phyloP scores from a whole-genome alignment of 1,140 invertebrate species.

The Meteorus sp. region DNA sequence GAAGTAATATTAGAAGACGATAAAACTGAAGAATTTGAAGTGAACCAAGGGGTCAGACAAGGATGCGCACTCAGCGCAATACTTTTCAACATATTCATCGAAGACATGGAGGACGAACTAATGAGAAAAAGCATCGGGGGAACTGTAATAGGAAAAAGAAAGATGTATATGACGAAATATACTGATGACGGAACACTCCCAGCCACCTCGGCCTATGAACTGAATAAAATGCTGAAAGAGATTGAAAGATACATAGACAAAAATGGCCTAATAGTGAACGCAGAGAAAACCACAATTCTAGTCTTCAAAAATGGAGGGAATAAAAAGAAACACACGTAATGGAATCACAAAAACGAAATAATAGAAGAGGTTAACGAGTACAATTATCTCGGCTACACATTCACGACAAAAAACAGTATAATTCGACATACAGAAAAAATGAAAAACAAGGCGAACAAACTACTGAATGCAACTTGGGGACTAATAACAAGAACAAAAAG shows the following conservation, averaged over 20 bases:
- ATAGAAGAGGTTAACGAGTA: slow-evolving; percentile 14
- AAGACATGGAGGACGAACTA: slow-evolving; percentile 19
- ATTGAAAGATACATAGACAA: slow-evolving; percentile 9
- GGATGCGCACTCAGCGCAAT: slow-evolving; percentile 14
- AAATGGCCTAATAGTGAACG: slow-evolving; percentile 12
- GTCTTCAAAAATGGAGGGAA: slow-evolving; percentile 17
- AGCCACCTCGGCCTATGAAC: background rate
- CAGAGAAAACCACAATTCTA: slow-evolving; percentile 16
- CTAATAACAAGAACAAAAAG: background rate
- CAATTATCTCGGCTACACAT: slow-evolving; percentile 12
- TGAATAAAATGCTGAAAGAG: slow-evolving; percentile 18
- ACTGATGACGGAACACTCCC: slow-evolving; percentile 21
- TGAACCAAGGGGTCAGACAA: slow-evolving; percentile 13
- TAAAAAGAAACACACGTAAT: background rate
- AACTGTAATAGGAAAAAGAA: slow-evolving; percentile 6
- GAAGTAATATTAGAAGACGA: background rate
- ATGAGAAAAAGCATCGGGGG: slow-evolving; percentile 10
- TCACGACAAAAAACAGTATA: background rate
- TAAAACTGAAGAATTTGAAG: slow-evolving; percentile 13
- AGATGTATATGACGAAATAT: slow-evolving; percentile 12
- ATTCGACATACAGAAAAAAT: background rate
- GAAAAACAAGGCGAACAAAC: slow-evolving; percentile 10
- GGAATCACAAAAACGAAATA: slow-evolving; percentile 8
- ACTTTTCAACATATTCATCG: slow-evolving; percentile 19
- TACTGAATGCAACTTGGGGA: slow-evolving; percentile 17